Base-by-base conservation (phyloP, 2,888 invertebrate genomes). In the Hipparchia semele region DNA sequence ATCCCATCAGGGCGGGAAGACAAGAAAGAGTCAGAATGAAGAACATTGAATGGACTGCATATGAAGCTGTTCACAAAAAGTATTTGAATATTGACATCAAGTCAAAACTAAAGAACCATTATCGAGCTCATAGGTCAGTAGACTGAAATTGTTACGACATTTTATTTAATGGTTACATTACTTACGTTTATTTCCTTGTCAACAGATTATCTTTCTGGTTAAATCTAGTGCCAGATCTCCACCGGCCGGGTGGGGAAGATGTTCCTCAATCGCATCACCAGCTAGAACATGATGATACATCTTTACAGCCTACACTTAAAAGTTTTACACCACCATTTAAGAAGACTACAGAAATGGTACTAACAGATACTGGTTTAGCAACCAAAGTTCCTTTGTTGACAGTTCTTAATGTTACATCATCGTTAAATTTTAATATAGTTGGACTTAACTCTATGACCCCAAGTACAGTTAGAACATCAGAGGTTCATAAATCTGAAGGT, bases 21-120 rank as follows among this genome's bases (percentile, higher is more conserved):
- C 96, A 97, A 82, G 97, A 97, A 81, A 95, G 97, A 77, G 96
- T 96, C 78, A 95, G 98, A 80, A 95, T 97, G 88, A 97, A 98
- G 90, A 98, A 97, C 83, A 96, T 98, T 74, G 98, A 98, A 83
- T 99, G 99, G 99, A 98, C 97, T 1, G 97, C 97, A 0, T 99
- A 99, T 86, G 98, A 98, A 89, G 97, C 96, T 54, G 97, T 97
- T 49, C 98, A 98, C 84, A 98, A 99, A 89, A 98, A 98, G 86
- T 99, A 98, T 91, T 94, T 99, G 78, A 97, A 97, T 92, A 96
- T 98, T 83, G 99, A 98, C 85, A 96, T 96, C 67, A 98, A 99
- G 87, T 97, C 98, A 0, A 98, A 98, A 86, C 91, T 98, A 78
- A 98, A 98, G 88, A 98, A 98, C 82, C 99, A 99, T 92, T 99